phyloP scores from a whole-genome alignment of 2,888 invertebrate species.

The Diarsia dahlii region DNA sequence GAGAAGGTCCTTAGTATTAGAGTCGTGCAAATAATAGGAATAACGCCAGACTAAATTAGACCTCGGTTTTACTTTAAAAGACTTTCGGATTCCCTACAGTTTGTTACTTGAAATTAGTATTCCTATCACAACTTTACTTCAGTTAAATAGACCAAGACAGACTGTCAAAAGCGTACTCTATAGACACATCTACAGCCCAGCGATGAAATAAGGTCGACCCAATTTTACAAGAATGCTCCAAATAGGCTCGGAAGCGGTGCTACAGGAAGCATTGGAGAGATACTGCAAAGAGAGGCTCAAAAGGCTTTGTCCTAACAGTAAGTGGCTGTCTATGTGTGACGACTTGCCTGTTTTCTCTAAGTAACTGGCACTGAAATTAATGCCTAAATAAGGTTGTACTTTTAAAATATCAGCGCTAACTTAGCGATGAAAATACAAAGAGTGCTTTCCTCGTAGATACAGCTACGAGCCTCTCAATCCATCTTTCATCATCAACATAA shows the following conservation, averaged over 20 bases:
- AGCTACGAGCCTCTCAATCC: too few relatives aligned
- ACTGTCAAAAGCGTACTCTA: constrained; percentile 28
- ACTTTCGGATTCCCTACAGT: not conserved
- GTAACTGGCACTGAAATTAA: not conserved
- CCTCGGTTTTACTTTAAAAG: not conserved
- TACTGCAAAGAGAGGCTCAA: constrained; percentile 15
- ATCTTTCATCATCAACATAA: too few relatives aligned
- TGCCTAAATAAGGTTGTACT: too few relatives aligned
- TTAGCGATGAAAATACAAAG: not conserved
- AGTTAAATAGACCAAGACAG: constrained; percentile 5
- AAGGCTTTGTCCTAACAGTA: constrained; percentile 30
- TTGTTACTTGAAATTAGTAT: constrained; percentile 4
- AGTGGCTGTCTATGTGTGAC: constrained; percentile 8
- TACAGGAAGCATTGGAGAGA: constrained; percentile 20
- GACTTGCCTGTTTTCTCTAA: not conserved
- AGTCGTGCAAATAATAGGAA: not conserved
- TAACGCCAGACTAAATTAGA: not conserved
- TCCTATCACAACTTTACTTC: not conserved
- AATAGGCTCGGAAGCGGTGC: constrained; percentile 20
- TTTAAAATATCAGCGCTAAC: not conserved
- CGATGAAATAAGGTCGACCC: constrained; percentile 40
- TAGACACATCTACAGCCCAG: constrained; percentile 14
- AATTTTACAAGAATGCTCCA: constrained; percentile 49
- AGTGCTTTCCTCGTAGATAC: too few relatives aligned
- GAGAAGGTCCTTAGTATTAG: too few relatives aligned